phyloP scores from a whole-genome alignment of 2,797 vertebrate genomes.

The Geotria australis region DNA sequence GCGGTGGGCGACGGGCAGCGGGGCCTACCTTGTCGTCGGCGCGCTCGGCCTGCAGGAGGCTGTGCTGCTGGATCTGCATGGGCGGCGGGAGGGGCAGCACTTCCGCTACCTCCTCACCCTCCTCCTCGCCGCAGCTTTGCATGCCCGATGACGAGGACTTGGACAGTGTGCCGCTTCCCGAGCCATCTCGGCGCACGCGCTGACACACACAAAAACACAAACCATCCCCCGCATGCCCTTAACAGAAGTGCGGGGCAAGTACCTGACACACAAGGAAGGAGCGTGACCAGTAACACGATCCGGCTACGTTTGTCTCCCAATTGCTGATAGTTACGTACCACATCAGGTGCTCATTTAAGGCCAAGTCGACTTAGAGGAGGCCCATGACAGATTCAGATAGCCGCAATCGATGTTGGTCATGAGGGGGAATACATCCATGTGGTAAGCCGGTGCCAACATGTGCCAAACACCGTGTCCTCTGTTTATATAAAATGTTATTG shows the following conservation, averaged over 20 bases:
- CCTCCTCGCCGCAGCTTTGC: slow-evolving; percentile 97
- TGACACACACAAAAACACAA: slow-evolving; percentile 10
- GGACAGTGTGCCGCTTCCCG: slow-evolving; percentile 82
- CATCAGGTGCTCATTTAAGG: no score
- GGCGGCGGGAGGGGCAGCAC: slow-evolving; percentile 73
- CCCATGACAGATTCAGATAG: not conserved
- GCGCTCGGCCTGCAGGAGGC: slow-evolving; percentile 69
- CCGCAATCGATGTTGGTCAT: not conserved
- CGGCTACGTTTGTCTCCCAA: no score
- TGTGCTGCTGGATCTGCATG: slow-evolving; percentile 98
- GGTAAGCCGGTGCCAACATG: no score
- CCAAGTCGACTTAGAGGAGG: no score
- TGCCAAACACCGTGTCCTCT: no score
- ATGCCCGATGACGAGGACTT: slow-evolving; percentile 96
- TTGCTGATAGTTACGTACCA: no score
- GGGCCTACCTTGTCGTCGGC: slow-evolving; percentile 82
- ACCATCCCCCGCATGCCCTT: rapidly evolving
- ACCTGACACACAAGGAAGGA: no score
- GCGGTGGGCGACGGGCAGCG: not conserved
- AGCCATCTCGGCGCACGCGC: slow-evolving; percentile 76
- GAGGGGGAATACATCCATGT: not conserved
- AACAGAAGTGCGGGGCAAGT: no score
- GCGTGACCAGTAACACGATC: no score
- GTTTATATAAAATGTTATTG: no score
- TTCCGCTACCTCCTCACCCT: slow-evolving; percentile 76